These are phyloP conservation scores for Drosophila sp. DNA, from an alignment of 1,140 invertebrate genomes.

Conservation along the genomic window DNA sequence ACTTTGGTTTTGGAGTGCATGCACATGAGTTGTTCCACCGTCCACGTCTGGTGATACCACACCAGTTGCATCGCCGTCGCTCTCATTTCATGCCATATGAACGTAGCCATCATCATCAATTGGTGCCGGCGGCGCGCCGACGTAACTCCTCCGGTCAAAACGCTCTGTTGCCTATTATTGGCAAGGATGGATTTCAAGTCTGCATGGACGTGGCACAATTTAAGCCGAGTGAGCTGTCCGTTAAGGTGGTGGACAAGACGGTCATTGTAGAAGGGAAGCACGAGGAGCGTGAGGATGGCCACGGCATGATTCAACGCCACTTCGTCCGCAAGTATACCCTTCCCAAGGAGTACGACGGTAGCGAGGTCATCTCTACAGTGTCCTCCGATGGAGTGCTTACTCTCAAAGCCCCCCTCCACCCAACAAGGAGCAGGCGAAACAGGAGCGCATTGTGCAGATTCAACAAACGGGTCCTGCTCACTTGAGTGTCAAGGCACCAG, in stretches of 20 bases:
- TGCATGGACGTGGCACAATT: slow-evolving; percentile 94
- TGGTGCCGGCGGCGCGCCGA: slow-evolving; percentile 42
- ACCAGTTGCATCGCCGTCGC: slow-evolving; percentile 46
- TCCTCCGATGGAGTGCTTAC: slow-evolving; percentile 91
- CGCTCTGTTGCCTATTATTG: slow-evolving; percentile 67
- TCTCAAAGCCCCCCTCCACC: slow-evolving; percentile 87
- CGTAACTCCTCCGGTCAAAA: slow-evolving; percentile 30
- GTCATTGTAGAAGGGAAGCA: slow-evolving; percentile 90
- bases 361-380: slow-evolving; percentile 88
- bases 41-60: slow-evolving; percentile 58
- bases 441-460: slow-evolving; percentile 85
- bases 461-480: slow-evolving; percentile 84
- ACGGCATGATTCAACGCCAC: slow-evolving; percentile 90
- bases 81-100: slow-evolving; percentile 58
- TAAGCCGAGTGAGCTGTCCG: slow-evolving; percentile 91
- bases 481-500: slow-evolving; percentile 73
- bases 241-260: slow-evolving; percentile 90
- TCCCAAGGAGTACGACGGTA: slow-evolving; percentile 88
- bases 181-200: slow-evolving; percentile 88
- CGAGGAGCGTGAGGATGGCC: slow-evolving; percentile 90
- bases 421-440: slow-evolving; percentile 77
- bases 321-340: slow-evolving; percentile 90
- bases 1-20: slow-evolving; percentile 80
- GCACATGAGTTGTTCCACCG: slow-evolving; percentile 75
- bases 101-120: slow-evolving; percentile 46